Base-by-base conservation (phyloP, 2,888 invertebrate genomes). In the Phaedon cochleariae region DNA sequence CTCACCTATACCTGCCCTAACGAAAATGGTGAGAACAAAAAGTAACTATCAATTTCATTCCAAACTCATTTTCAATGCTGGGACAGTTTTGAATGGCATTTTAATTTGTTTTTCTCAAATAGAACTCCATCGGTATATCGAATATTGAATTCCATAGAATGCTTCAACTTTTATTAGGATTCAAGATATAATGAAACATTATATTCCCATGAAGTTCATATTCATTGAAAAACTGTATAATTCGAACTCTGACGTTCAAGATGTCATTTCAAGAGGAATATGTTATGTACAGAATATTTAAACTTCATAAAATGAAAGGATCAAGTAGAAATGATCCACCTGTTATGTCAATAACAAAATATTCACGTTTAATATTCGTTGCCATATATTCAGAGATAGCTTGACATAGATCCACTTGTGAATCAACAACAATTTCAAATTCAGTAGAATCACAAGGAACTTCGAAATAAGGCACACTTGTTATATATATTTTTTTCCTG, bases 371-470 rank as follows among this genome's bases (percentile, higher is more conserved):
- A 49, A 21, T 49, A 49, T 49, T 20, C 18, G 12, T 49, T 0
- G 49, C 49, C 49, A 49, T 49, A 5, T 49, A 49, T 49, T 49
- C 22, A 49, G 10, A 49, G 49, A 49, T 5, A 49, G 49, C 18
- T 49, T 49, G 49, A 49, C 18, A 49, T 49, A 49, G 21, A 49
- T 49, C 49, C 20, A 49, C 49, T 49, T 49, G 49, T 0, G n/a
- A n/a, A n/a, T 18, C 10, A 49, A 49, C 49, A 49, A 49, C 49
- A 22, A 37, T 64, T 31, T 57, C 22, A 26, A 26, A 45, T 55
- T 37, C 37, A 21, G 41, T 37, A 55, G 41, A 55, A 55, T 55
- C 55, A 34, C 55, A 55, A 41, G 55, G 55, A 31, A 37, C 31
- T 34, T 54, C 20, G 34, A 20, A 54, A 54, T 31, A 54, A 34